phyloP scores from a whole-genome alignment of 2,797 vertebrate species.

The Crocidura indochinensis region DNA sequence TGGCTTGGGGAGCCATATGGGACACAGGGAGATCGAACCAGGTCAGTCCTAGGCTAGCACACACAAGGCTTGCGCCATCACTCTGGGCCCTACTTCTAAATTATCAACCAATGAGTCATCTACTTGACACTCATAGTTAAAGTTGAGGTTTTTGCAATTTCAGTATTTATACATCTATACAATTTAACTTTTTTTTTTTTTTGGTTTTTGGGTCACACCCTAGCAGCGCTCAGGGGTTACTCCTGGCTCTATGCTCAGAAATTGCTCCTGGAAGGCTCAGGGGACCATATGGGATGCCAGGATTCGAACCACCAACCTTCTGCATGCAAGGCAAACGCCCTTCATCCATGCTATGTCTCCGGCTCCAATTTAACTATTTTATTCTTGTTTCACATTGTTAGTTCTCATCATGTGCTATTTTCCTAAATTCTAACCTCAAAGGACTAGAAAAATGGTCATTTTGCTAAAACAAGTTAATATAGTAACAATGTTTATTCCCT shows the following conservation, averaged over 20 bases:
- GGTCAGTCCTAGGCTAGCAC: too few relatives aligned
- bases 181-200: constrained; percentile 53
- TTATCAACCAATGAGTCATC: constrained; percentile 45
- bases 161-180: constrained; percentile 52
- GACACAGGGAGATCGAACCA: too few relatives aligned
- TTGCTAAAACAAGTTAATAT: constrained; percentile 50
- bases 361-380: constrained; percentile 37
- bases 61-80: too few relatives aligned
- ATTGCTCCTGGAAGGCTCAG: too few relatives aligned
- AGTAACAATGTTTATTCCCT: not conserved
- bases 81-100: not conserved
- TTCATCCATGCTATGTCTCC: too few relatives aligned
- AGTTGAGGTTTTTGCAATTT: constrained; percentile 25
- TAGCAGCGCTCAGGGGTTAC: too few relatives aligned
- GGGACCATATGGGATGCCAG: too few relatives aligned
- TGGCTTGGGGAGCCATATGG: too few relatives aligned
- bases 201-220: not conserved
- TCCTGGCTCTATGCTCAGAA: too few relatives aligned
- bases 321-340: too few relatives aligned
- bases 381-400: constrained; percentile 44
- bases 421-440: constrained; percentile 28
- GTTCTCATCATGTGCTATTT: constrained; percentile 50
- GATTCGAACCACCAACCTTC: too few relatives aligned
- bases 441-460: constrained; percentile 28
- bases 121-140: constrained; percentile 33